Base-by-base conservation (phyloP, 1,140 invertebrate species). In the Saccostrea cuccullata region DNA sequence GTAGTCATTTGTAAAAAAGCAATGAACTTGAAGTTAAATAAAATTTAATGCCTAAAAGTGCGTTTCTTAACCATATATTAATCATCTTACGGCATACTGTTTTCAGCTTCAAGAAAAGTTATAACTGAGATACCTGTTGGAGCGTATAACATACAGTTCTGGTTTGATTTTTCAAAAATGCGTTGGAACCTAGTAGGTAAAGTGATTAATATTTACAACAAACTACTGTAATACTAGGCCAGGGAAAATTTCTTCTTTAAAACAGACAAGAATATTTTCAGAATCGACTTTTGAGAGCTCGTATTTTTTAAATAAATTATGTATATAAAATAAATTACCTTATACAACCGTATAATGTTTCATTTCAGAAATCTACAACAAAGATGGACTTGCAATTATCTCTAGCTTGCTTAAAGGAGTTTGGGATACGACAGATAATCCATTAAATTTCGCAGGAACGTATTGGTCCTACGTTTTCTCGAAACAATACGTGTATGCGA, bases 101-200 rank as follows among this genome's bases (percentile, higher is more conserved):
- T 47, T 47, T 17, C 17, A 84, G 82, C 20, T 23, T 55, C 82
- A 20, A 84, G 86, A 15, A 60, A 64, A 26, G 23, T 55, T 1
- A 64, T 87, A 17, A 56, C 86, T 6, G 55, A 30, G 17, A 20
- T 87, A 60, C 86, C 86, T 2, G 82, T 83, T 13, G 86, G 86
- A 47, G 86, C 86, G 6, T 84, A 84, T 55, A 83, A 87, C 55
- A 87, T 87, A n/a, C 77, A 87, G 58, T 87, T 83, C 82, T 83
- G 82, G 86, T 82, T 87, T 26, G 77, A 6, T 6, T 47, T 47
- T 15, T 11, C 55, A 40, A 26, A 36, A n/a, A 87, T 83, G 82
- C 55, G 83, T 17, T 77, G 83, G 77, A 82, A 82, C 30, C 83
- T 83, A 23, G 26, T 83, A 23, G 86, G 86, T 87, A 86, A 85